A percentile compares a stretch with the other conserved stretches of the same genome.
Evolutionary conservation across 2,113 vertebrate species (phyloP).

Genomic region (Merops nubicus): DNA sequence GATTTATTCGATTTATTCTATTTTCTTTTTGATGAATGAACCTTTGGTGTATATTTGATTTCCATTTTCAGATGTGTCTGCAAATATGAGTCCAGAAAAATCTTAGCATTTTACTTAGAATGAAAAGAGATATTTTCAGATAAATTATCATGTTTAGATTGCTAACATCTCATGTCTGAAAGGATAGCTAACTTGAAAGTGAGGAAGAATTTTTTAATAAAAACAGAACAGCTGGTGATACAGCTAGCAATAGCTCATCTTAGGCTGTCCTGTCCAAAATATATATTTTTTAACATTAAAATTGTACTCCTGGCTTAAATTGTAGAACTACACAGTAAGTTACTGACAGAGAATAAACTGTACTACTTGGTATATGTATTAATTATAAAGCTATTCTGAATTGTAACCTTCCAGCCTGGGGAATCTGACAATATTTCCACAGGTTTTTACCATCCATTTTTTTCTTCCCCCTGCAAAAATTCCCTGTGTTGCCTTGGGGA

Average conservation of each 20-base stretch:
- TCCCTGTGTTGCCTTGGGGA: background rate
- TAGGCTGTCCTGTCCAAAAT: background rate
- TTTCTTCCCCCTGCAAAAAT: background rate
- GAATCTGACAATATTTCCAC: background rate
- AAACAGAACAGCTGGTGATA: background rate
- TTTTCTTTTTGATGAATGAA: background rate
- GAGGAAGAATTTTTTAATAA: background rate
- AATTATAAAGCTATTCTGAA: background rate
- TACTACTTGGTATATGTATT: background rate
- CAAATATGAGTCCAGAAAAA: background rate
- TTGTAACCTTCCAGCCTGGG: background rate
- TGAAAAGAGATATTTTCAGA: background rate
- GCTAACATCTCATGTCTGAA: background rate
- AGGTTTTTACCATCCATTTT: accelerated
- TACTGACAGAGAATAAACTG: background rate
- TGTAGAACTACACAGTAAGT: background rate
- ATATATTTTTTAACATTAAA: background rate
- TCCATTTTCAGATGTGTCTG: background rate
- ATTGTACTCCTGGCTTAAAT: background rate
- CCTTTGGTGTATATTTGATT: background rate
- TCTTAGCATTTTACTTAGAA: background rate
- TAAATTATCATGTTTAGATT: background rate
- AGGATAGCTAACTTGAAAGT: background rate
- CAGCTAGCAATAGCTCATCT: background rate
- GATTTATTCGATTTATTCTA: background rate